Conservation (phyloP, 1,140 invertebrate species). For the Drosophila novamexicana region DNA sequence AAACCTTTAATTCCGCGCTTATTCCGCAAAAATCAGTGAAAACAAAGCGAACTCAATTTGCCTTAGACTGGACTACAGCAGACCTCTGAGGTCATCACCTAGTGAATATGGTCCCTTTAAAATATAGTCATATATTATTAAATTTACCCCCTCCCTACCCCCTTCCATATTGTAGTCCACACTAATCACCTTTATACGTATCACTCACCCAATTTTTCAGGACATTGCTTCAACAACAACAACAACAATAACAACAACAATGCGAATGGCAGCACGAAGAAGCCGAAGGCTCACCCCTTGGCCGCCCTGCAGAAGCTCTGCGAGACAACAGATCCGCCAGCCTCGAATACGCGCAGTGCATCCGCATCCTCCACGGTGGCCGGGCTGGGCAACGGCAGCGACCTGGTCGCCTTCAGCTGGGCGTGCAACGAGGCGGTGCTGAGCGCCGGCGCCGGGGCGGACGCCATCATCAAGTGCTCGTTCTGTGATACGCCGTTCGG, state of each 20-base stretch:
- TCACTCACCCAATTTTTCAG: constrained; percentile 13
- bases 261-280: constrained; percentile 76
- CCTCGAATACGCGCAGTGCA: constrained; percentile 63
- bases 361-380: constrained; percentile 45
- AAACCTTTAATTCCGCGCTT: too few species aligned
- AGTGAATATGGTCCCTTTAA: too few species aligned
- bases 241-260: constrained; percentile 59
- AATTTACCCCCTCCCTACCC: too few species aligned
- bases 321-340: constrained; percentile 89
- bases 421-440: constrained; percentile 96
- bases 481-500: constrained; percentile 98
- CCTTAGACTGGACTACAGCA: too few species aligned
- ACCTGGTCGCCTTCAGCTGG: constrained; percentile 95
- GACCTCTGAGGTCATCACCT: too few species aligned
- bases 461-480: constrained; percentile 97
- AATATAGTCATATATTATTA: too few species aligned
- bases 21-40: too few species aligned
- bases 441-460: constrained; percentile 86
- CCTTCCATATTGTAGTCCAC: too few species aligned
- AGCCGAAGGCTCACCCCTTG: constrained; percentile 92
- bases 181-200: not conserved
- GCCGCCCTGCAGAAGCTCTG: constrained; percentile 97
- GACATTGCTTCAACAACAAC: constrained; percentile 67
- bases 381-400: constrained; percentile 82
- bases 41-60: too few species aligned